phyloP scores from a whole-genome alignment of 2,113 vertebrate genomes.

The Andinoacara biseriatus region DNA sequence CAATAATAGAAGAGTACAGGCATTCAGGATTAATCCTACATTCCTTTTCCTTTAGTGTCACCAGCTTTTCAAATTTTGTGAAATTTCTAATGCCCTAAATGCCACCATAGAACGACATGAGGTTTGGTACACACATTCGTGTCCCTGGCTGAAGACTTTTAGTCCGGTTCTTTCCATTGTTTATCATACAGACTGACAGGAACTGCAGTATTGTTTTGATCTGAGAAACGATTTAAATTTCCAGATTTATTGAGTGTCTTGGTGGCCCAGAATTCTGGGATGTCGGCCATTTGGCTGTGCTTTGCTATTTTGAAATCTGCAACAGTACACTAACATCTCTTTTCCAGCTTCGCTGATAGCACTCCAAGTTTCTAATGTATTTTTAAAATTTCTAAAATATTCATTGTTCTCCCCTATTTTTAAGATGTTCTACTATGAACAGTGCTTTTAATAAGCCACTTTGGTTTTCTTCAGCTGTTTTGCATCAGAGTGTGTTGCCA shows the following conservation, averaged over 20 bases:
- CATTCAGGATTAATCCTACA: fast-evolving
- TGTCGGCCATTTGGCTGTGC: neutral
- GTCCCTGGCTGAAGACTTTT: fast-evolving
- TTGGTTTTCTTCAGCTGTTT: neutral
- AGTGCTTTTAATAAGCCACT: neutral
- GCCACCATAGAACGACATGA: fast-evolving
- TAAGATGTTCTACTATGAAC: neutral
- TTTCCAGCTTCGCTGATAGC: neutral
- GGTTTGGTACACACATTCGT: neutral
- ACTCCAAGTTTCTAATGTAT: neutral
- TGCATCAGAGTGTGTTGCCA: neutral
- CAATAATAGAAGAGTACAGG: neutral
- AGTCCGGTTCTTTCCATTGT: fast-evolving
- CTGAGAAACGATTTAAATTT: neutral
- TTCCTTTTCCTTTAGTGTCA: fast-evolving
- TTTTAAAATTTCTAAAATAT: neutral
- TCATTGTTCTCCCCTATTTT: neutral
- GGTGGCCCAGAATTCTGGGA: neutral
- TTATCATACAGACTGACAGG: neutral
- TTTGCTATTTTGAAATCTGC: neutral
- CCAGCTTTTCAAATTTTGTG: neutral
- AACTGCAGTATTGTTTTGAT: neutral
- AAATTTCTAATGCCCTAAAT: too few species aligned
- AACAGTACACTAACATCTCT: neutral
- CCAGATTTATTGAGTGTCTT: neutral